Conservation (phyloP, 2,113 vertebrate species). For the Eonycteris spelaea region DNA sequence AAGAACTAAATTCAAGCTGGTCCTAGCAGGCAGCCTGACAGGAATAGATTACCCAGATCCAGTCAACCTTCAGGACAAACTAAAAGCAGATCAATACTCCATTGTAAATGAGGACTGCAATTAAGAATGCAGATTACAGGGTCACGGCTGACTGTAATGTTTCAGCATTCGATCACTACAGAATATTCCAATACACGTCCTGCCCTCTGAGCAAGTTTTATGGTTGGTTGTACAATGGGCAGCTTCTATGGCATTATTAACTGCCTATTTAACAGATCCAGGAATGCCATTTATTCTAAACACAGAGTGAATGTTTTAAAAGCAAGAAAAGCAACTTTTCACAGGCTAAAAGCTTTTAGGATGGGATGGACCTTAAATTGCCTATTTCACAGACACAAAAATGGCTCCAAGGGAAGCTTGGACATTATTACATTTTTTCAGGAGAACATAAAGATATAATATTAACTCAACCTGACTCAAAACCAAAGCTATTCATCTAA, state of each 20-base stretch:
- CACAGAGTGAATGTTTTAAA: conserved; percentile 56
- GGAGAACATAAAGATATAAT: conserved; percentile 45
- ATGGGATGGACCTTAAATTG: conserved; percentile 54
- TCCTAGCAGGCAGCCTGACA: background rate
- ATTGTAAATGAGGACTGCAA: conserved; percentile 28
- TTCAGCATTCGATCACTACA: background rate
- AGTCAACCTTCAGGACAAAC: conserved; percentile 38
- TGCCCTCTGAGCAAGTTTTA: conserved; percentile 25
- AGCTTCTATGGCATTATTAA: conserved; percentile 55
- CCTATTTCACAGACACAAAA: conserved; percentile 60
- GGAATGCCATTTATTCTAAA: conserved; percentile 69
- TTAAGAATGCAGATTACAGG: conserved; percentile 42
- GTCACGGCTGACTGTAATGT: background rate
- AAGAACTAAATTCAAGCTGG: background rate
- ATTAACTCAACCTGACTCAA: conserved; percentile 53
- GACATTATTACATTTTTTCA: background rate
- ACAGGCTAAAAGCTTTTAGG: conserved; percentile 69
- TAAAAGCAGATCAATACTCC: background rate
- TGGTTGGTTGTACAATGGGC: background rate
- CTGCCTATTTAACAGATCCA: conserved; percentile 62
- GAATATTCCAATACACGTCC: background rate
- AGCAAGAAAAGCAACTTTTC: conserved; percentile 59
- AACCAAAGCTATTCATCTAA: conserved; percentile 45
- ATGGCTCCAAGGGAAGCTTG: conserved; percentile 42
- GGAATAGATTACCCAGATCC: background rate